Evolutionary conservation across 2,113 vertebrate genomes (phyloP).

Genomic region (Carettochelys insculpta): DNA sequence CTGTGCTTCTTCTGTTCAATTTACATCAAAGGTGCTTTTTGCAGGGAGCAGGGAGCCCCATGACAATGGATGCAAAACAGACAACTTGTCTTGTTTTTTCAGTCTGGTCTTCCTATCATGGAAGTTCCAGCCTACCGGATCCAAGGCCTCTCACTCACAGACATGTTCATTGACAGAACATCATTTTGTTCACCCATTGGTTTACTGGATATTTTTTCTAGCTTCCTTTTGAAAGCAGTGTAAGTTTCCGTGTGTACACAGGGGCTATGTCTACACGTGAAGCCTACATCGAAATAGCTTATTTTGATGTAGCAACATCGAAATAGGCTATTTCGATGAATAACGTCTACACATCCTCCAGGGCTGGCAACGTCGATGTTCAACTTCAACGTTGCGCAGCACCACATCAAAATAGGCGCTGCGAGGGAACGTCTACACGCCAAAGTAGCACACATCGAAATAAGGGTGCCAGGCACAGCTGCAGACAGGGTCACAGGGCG

Average conservation of each 20-base stretch:
- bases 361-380: too few relatives aligned
- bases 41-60: neutral
- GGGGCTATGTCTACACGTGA: too few relatives aligned
- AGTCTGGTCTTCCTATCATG: neutral
- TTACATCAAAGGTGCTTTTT: neutral
- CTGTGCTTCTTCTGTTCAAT: neutral
- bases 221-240: neutral
- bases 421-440: too few relatives aligned
- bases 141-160: fast-evolving
- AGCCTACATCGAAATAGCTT: too few relatives aligned
- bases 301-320: too few relatives aligned
- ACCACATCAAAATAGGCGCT: too few relatives aligned
- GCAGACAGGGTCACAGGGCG: too few relatives aligned
- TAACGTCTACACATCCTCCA: too few relatives aligned
- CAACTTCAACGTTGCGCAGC: too few relatives aligned
- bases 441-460: too few relatives aligned
- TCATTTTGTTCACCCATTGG: neutral
- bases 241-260: neutral
- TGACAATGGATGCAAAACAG: fast-evolving
- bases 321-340: too few relatives aligned
- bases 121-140: neutral
- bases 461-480: too few relatives aligned
- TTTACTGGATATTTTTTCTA: neutral
- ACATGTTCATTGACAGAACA: neutral
- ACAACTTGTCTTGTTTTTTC: neutral